Percentiles rank a stretch among this genome's conserved stretches.
These are phyloP conservation scores for Diadumene lineata DNA, from an alignment of 92 coral and sea anemone species.

Conservation along the genomic window DNA sequence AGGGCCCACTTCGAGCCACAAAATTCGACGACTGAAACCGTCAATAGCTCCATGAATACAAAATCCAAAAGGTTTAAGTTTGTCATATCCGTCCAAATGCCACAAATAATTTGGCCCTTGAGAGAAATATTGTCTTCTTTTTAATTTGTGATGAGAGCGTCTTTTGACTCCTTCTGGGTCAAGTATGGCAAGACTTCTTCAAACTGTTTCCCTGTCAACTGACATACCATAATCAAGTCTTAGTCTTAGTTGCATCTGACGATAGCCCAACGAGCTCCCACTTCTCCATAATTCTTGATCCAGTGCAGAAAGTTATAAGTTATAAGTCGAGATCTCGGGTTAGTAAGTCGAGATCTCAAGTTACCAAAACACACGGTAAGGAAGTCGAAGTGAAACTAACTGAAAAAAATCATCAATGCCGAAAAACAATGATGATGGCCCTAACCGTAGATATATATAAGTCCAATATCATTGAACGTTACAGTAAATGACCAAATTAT, in stretches of 20 bases:
- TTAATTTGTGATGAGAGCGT: background rate
- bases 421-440: too few relatives aligned
- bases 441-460: too few relatives aligned
- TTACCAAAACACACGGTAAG: too few relatives aligned
- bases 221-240: constrained; percentile 39
- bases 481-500: too few relatives aligned
- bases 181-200: constrained; percentile 25
- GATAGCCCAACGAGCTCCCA: constrained; percentile 51
- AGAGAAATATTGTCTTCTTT: constrained; percentile 7
- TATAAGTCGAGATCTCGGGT: too few relatives aligned
- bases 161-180: constrained; percentile 47
- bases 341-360: too few relatives aligned
- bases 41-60: constrained; percentile 18
- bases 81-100: constrained; percentile 14
- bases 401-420: too few relatives aligned
- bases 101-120: constrained; percentile 7
- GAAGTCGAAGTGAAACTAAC: too few relatives aligned
- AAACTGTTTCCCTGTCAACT: constrained; percentile 49
- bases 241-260: constrained; percentile 60
- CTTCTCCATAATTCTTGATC: constrained; percentile 40
- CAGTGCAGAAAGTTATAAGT: constrained; percentile 53
- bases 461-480: too few relatives aligned
- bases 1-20: too few relatives aligned
- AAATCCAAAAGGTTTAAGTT: constrained; percentile 14
- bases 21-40: constrained; percentile 2